Conservation (phyloP, 2,797 vertebrate genomes). For the Lateolabrax maculatus region DNA sequence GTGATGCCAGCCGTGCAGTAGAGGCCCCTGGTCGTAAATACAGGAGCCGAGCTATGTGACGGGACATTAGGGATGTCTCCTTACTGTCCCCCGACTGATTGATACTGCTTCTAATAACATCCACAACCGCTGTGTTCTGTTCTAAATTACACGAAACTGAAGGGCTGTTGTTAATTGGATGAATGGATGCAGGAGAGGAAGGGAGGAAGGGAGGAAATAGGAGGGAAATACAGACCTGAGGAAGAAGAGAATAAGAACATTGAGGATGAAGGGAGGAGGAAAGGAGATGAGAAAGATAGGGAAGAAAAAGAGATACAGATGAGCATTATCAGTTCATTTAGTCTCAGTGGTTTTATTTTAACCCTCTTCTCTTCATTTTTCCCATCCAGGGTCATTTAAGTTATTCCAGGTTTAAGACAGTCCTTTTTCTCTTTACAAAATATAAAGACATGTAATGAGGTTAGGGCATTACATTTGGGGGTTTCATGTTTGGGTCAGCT, state of each 20-base stretch:
- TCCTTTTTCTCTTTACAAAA: background rate
- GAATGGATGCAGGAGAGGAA: slow-evolving; percentile 52
- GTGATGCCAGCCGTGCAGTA: slow-evolving; percentile 90
- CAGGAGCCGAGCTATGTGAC: slow-evolving; percentile 60
- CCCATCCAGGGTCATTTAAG: background rate
- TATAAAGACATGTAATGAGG: background rate
- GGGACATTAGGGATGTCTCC: slow-evolving; percentile 73
- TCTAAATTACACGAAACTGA: slow-evolving; percentile 88
- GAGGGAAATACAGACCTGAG: slow-evolving; percentile 34
- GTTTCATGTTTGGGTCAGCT: slow-evolving; percentile 4
- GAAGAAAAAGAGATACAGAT: slow-evolving; percentile 16
- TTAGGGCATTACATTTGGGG: background rate
- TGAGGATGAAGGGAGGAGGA: background rate
- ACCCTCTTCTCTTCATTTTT: background rate
- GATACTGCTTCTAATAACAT: slow-evolving; percentile 90
- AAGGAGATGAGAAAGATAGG: slow-evolving; percentile 17
- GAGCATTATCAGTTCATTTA: slow-evolving; percentile 1
- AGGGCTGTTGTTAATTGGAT: slow-evolving; percentile 82
- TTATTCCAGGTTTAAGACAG: background rate
- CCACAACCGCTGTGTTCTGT: slow-evolving; percentile 88
- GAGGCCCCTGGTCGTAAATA: slow-evolving; percentile 90
- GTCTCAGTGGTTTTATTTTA: background rate
- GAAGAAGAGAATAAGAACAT: slow-evolving; percentile 18
- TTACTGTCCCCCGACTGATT: slow-evolving; percentile 89
- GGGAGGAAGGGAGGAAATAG: slow-evolving; percentile 4